Conservation (phyloP, 2,113 vertebrate genomes). For the Apteryx owenii region DNA sequence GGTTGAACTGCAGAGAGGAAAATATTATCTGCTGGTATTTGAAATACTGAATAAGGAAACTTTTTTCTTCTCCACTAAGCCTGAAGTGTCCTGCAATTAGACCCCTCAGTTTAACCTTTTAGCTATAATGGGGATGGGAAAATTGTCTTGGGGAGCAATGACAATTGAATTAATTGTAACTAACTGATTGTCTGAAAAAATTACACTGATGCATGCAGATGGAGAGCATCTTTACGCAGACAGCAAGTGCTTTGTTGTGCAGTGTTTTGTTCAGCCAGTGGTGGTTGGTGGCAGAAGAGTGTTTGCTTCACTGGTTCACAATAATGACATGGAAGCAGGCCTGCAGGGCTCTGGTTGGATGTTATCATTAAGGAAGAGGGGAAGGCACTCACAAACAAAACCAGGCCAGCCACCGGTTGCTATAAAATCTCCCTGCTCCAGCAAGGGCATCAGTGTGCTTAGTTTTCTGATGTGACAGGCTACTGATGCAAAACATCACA, state of each 20-base stretch:
- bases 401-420: background rate
- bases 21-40: background rate
- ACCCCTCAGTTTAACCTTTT: constrained; percentile 3
- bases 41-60: background rate
- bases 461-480: background rate
- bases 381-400: background rate
- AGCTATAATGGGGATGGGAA: background rate
- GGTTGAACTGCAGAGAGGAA: background rate
- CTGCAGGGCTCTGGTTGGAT: background rate
- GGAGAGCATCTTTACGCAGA: background rate
- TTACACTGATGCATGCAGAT: background rate
- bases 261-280: background rate
- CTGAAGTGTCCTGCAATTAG: background rate
- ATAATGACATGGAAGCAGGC: background rate
- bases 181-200: constrained; percentile 23
- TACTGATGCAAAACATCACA: background rate
- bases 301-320: background rate
- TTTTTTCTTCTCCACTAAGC: background rate
- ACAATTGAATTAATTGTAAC: constrained; percentile 37
- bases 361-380: background rate
- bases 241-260: background rate
- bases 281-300: background rate
- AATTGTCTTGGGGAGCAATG: background rate
- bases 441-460: background rate
- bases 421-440: background rate